Evolutionary conservation across 2,888 invertebrate genomes (phyloP).

Genomic region (Daptonema setosum): DNA sequence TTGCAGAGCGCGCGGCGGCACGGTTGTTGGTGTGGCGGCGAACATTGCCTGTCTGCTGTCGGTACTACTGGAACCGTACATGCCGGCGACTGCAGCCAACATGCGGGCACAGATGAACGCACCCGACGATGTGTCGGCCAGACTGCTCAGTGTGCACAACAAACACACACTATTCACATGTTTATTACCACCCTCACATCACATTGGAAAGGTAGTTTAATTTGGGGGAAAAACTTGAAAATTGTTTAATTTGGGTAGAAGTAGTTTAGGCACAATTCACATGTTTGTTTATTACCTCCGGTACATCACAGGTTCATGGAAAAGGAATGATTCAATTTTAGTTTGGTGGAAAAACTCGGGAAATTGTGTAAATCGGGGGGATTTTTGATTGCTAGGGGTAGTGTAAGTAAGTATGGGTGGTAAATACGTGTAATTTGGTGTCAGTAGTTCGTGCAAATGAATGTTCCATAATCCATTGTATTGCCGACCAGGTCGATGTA

Average conservation of each 20-base stretch:
- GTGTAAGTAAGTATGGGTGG: too few species aligned
- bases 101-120: constrained; percentile 41
- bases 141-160: constrained; percentile 17
- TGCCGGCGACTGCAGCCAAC: constrained; percentile 42
- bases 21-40: constrained; percentile 59
- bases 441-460: too few species aligned
- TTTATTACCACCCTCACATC: constrained; percentile 53
- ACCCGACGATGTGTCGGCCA: constrained; percentile 15
- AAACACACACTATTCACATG: constrained; percentile 28
- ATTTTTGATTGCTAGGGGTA: too few species aligned
- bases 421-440: too few species aligned
- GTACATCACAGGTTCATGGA: too few species aligned
- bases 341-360: too few species aligned
- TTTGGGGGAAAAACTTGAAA: too few species aligned
- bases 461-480: too few species aligned
- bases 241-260: neutral
- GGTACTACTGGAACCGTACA: constrained; percentile 62
- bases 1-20: constrained; percentile 21
- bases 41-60: constrained; percentile 59
- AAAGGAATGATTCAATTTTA: too few species aligned
- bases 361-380: too few species aligned
- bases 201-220: constrained; percentile 47
- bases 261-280: neutral
- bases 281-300: too few species aligned
- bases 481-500: too few species aligned